Evolutionary conservation across 2,888 invertebrate genomes (phyloP).

Genomic region (Agrochola circellaris): DNA sequence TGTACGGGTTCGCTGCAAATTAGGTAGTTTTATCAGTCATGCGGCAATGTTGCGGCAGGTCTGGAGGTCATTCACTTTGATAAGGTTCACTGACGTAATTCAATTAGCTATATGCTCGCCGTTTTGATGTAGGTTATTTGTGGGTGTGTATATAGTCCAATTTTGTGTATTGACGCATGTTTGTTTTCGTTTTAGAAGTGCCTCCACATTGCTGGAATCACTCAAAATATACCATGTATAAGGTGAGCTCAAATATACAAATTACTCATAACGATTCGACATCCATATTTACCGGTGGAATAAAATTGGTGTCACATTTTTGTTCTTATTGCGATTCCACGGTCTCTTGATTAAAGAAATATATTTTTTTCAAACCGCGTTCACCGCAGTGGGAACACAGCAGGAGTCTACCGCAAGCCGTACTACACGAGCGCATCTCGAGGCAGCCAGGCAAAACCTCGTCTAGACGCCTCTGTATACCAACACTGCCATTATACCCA

Average conservation of each 20-base stretch:
- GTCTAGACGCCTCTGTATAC: conserved; percentile 85
- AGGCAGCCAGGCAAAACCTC: conserved; percentile 84
- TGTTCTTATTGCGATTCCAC: conserved; percentile 69
- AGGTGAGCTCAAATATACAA: conserved; percentile 12
- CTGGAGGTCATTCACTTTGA: conserved; percentile 82
- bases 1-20: conserved; percentile 67
- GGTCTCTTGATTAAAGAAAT: conserved; percentile 75
- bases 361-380: conserved; percentile 75
- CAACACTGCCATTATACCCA: conserved; percentile 78
- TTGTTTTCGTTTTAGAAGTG: conserved; percentile 22
- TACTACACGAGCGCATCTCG: conserved; percentile 76
- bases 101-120: conserved; percentile 67
- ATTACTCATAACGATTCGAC: conserved; percentile 24
- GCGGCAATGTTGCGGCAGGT: conserved; percentile 85
- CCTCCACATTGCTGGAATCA: background rate
- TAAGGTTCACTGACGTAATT: conserved; percentile 73
- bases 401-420: conserved; percentile 83
- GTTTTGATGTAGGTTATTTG: conserved; percentile 62
- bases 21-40: conserved; percentile 71
- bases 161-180: conserved; percentile 25
- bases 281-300: conserved; percentile 37
- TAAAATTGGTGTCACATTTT: conserved; percentile 52
- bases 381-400: conserved; percentile 85
- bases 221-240: background rate
- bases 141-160: conserved; percentile 45